Evolutionary conservation across 2,113 vertebrate species (phyloP), one percentile per base, ranked within the genome.

Genomic region (Psilopsiagon aurifrons): DNA sequence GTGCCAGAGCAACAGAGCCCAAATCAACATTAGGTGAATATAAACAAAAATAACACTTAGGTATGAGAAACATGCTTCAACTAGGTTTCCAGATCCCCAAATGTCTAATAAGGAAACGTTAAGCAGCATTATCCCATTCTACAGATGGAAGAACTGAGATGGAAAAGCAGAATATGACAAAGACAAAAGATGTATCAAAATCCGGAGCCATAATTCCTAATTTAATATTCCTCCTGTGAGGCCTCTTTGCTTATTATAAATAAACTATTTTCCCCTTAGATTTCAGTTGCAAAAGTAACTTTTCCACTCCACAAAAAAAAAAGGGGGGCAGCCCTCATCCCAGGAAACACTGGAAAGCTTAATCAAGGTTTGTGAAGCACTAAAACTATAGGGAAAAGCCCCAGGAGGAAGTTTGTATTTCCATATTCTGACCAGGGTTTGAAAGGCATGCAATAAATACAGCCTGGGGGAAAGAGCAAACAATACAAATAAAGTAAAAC

Each of bases 401-500:
- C 73, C 81, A 96, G 22, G 74, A 95, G 91, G 81, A 91, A 94
- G 83, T 91, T 8, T 49, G 37, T 82, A 89, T 93, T 97, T 96
- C 86, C 95, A 88, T 95, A 95, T 85, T 95, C 80, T 91, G 94
- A 94, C 86, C 88, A 80, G 70, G 46, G 86, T 78, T 92, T 92
- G 83, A 92, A 92, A 95, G 54, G 63, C 59, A 59, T 5, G 77
- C 86, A 92, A 54, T 94, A 94, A 95, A 93, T 66, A 94, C 49
- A 92, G 91, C 88, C 88, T 0, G 3, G 46, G 91, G 88, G 91
- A 79, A n/a, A 79, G 19, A 94, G 63, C 54, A 92, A 94, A 76
- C 55, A 83, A 11, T 54, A 68, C 0, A 0, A 93, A 92, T 73
- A 88, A 91, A 92, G 91, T 82, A 92, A 95, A 96, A 94, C 94